Conservation (phyloP, 92 coral and sea anemone species). For the Palythoa caribaeorum region DNA sequence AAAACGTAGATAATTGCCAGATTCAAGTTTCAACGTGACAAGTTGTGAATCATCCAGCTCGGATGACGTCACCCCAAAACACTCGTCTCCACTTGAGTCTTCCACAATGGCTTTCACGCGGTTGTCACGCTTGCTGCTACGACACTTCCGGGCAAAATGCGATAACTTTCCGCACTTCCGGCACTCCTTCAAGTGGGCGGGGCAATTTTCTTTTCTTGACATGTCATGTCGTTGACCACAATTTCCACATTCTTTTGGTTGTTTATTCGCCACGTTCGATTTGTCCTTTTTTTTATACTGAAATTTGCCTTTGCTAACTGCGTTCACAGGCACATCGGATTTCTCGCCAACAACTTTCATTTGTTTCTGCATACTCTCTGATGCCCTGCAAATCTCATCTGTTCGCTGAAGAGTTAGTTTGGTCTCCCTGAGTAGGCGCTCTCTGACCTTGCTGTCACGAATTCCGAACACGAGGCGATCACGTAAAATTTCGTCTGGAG, state of each 20-base stretch:
- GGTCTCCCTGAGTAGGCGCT: constrained; percentile 53
- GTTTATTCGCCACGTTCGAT: background rate
- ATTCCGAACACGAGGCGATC: constrained; percentile 9
- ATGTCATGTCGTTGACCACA: constrained; percentile 5
- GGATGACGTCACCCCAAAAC: constrained; percentile 3
- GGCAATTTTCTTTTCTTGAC: background rate
- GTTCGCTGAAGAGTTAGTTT: constrained; percentile 43
- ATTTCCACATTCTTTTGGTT: background rate
- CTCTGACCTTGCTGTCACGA: constrained; percentile 58
- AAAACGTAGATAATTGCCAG: constrained; percentile 34
- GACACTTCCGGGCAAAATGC: constrained; percentile 12
- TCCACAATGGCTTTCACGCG: background rate
- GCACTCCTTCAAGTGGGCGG: constrained; percentile 18
- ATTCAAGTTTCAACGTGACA: constrained; percentile 28
- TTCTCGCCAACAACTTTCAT: constrained; percentile 57
- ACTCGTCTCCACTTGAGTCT: background rate
- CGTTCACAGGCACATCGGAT: constrained; percentile 8
- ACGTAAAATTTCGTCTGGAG: constrained; percentile 19
- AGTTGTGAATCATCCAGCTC: constrained; percentile 22
- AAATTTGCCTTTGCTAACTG: background rate
- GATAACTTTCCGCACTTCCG: constrained; percentile 22
- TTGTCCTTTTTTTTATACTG: no score
- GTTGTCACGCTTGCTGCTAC: background rate
- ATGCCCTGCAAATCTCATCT: constrained; percentile 60
- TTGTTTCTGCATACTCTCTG: constrained; percentile 60